Evolutionary conservation across 2,888 invertebrate species (phyloP).

Genomic region (Sturmia bella): DNA sequence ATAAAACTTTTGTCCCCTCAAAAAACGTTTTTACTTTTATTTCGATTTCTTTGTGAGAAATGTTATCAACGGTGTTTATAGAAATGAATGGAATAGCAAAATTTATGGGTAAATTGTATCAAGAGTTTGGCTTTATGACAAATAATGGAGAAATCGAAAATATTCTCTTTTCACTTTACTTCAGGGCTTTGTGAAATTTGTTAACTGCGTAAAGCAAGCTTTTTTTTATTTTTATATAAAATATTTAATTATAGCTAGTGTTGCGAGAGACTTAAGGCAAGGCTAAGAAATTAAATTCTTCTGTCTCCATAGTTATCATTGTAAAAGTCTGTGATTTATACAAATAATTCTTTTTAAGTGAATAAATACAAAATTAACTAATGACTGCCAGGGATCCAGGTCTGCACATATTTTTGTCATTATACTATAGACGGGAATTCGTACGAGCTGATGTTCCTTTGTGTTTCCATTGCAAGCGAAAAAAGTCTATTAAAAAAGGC

Average conservation of each 20-base stretch:
- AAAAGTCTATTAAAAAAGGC: constrained; percentile 44
- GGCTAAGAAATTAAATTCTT: too few relatives aligned
- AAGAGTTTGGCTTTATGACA: background rate
- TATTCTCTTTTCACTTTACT: background rate
- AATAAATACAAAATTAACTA: constrained; percentile 29
- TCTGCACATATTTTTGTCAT: constrained; percentile 11
- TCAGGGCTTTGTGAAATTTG: too few relatives aligned
- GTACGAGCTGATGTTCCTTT: background rate
- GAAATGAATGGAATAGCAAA: constrained; percentile 39
- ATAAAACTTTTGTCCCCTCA: constrained; percentile 9
- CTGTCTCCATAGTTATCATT: too few relatives aligned
- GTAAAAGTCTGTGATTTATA: constrained; percentile 42
- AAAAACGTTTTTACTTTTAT: constrained; percentile 57
- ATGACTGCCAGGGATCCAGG: constrained; percentile 40
- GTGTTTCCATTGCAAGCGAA: background rate
- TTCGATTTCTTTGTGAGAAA: constrained; percentile 18
- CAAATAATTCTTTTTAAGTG: constrained; percentile 33
- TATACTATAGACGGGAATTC: background rate
- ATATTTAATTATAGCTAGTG: too few relatives aligned
- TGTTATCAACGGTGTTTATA: constrained; percentile 30
- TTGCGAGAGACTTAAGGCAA: too few relatives aligned
- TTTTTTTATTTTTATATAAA: background rate
- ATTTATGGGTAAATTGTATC: constrained; percentile 46
- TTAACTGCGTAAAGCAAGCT: background rate
- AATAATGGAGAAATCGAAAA: constrained; percentile 50